These are phyloP conservation scores for Drosophila bunnanda DNA, from an alignment of 2,888 invertebrate genomes.

Conservation along the genomic window DNA sequence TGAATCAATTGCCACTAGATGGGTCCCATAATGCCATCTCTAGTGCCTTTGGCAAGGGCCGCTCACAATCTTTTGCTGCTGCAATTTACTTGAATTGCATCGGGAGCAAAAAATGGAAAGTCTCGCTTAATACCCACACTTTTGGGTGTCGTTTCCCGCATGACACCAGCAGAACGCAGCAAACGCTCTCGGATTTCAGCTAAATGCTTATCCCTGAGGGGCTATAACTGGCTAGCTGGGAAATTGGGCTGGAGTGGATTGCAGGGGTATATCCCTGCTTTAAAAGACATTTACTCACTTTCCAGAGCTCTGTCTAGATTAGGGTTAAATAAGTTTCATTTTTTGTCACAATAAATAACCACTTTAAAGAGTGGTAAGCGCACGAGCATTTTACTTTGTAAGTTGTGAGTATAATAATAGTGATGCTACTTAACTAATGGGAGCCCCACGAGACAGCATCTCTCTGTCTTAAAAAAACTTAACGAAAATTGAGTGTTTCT, in stretches of 20 bases:
- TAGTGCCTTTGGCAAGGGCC: constrained; percentile 32
- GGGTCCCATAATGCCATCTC: constrained; percentile 41
- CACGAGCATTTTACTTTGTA: neutral
- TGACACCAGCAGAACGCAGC: constrained; percentile 53
- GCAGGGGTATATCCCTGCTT: constrained; percentile 13
- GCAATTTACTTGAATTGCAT: constrained; percentile 73
- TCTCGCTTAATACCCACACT: constrained; percentile 75
- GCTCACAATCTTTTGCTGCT: constrained; percentile 53
- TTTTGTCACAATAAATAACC: neutral
- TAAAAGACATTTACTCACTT: constrained; percentile 30
- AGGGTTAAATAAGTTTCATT: constrained; percentile 13
- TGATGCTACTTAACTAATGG: neutral
- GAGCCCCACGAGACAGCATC: neutral
- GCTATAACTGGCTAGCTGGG: constrained; percentile 25
- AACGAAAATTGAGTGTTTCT: neutral
- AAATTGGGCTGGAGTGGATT: constrained; percentile 47
- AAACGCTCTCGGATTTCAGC: constrained; percentile 62
- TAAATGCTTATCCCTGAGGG: constrained; percentile 64
- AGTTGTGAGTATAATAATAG: neutral
- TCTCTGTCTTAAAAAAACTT: neutral
- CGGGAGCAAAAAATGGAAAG: constrained; percentile 33
- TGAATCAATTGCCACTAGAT: constrained; percentile 73
- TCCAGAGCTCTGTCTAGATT: constrained; percentile 25
- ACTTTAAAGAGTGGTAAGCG: neutral
- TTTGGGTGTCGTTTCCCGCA: constrained; percentile 69